Percentiles rank a stretch among this genome's conserved stretches.
These are phyloP conservation scores for Ennomos quercinarius DNA, from an alignment of 2,888 invertebrate species.

Conservation along the genomic window DNA sequence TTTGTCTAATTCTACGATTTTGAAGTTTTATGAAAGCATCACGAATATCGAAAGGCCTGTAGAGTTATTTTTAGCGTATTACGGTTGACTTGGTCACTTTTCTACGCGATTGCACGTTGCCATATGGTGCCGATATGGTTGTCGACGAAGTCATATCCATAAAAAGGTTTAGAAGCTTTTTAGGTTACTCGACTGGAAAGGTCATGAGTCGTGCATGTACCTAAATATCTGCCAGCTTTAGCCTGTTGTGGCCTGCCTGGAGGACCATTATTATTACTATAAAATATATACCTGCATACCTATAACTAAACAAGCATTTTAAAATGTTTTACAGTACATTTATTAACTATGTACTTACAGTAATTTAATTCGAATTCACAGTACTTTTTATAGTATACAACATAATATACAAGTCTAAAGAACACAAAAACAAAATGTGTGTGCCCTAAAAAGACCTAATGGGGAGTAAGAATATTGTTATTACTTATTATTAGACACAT, in stretches of 20 bases:
- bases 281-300: not conserved
- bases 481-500: too few species aligned
- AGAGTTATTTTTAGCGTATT: conserved; percentile 33
- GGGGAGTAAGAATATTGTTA: too few species aligned
- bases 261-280: not conserved
- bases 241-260: too few species aligned
- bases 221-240: not conserved
- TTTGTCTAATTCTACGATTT: conserved; percentile 15
- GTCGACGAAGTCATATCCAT: conserved; percentile 73
- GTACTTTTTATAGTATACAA: too few species aligned
- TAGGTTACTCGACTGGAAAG: conserved; percentile 63
- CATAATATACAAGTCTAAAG: too few species aligned
- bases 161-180: conserved; percentile 73
- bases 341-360: not conserved
- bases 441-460: too few species aligned
- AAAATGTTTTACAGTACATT: too few species aligned
- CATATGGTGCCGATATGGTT: conserved; percentile 72
- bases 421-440: too few species aligned
- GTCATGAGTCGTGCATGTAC: conserved; percentile 43
- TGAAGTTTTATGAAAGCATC: conserved; percentile 11
- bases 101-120: conserved; percentile 64
- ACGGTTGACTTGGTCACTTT: conserved; percentile 43
- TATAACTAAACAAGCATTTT: not conserved
- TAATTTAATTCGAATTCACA: too few species aligned
- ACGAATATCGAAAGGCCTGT: not conserved